Evolutionary conservation across 1,140 invertebrate species (phyloP), one percentile per base, ranked within the genome.

Genomic region (Asobara japonica): DNA sequence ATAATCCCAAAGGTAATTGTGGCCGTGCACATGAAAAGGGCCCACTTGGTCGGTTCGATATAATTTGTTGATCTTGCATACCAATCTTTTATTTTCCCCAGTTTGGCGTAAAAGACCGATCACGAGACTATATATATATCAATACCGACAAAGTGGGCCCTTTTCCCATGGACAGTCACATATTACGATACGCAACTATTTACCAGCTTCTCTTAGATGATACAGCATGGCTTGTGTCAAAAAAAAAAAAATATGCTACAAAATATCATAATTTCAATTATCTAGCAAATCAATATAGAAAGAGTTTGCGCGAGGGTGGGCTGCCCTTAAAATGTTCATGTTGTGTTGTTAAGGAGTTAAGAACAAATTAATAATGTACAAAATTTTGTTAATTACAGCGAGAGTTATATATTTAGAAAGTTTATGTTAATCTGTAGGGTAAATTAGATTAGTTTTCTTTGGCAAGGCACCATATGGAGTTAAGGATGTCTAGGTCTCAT

Each of bases 301-400:
- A 82, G 79, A 78, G 82, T 81, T 82, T 84, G 84, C 81, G 86
- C 81, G 80, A 84, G 86, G 86, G 84, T 86, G 86, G 86, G 86
- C 85, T 87, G 84, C 82, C 84, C 84, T 78, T 78, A 62, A 68
- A 75, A 68, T 75, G 62, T 78, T 74, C 70, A 79, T 62, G 71
- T 69, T 56, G 51, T 25, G n/a, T 56, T 56, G 22, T 56, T 27
- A 25, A 25, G 22, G 11, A 56, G 51, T 25, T 25, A 45, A 8
- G 25, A 56, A 22, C 22, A 10, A 8, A 38, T 71, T 36, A 64
- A 45, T 64, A 25, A 38, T 62, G 30, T 51, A 64, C 41, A 70
- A 65, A 30, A 60, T 33, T n/a, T 66, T 74, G 65, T 66, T 38
- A n/a, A 38, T 38, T 66, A 66, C 31, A 67, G 64, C 16, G 45